A percentile compares a stretch with the other conserved stretches of the same genome.
Evolutionary conservation across 2,113 vertebrate genomes (phyloP).

Genomic region (Columbina picui): DNA sequence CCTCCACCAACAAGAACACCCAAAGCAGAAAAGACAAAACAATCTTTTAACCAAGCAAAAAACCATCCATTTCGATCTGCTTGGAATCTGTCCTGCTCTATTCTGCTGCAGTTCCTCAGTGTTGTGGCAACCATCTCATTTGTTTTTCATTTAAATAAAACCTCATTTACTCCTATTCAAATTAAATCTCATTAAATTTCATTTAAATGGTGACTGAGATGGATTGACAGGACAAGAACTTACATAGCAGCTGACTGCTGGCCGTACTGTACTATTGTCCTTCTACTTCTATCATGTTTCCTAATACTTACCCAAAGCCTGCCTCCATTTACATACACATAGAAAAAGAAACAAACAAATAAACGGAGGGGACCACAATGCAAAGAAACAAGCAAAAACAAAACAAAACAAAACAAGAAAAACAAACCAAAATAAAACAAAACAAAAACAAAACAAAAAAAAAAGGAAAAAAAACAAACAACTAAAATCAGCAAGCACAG

Average conservation of each 20-base stretch:
- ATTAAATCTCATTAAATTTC: background rate
- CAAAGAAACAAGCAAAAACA: too few species aligned
- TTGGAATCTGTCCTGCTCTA: background rate
- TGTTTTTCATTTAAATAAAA: background rate
- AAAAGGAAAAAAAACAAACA: background rate
- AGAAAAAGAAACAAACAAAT: background rate
- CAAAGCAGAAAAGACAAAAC: background rate
- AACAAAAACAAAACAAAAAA: background rate
- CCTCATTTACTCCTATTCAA: background rate
- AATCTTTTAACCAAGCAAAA: background rate
- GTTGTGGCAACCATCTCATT: background rate
- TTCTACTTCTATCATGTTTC: background rate
- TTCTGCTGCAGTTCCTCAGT: background rate
- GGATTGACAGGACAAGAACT: background rate
- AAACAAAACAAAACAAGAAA: background rate
- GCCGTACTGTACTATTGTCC: background rate
- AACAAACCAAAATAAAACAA: background rate
- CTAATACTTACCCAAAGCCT: background rate
- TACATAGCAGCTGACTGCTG: background rate
- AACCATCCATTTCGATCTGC: background rate
- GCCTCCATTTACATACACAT: too few species aligned
- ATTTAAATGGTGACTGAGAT: background rate
- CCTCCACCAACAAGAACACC: background rate
- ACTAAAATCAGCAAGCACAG: background rate
- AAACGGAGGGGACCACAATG: too few species aligned